phyloP scores from a whole-genome alignment of 1,140 invertebrate genomes.

The Neodiprion virginianus region DNA sequence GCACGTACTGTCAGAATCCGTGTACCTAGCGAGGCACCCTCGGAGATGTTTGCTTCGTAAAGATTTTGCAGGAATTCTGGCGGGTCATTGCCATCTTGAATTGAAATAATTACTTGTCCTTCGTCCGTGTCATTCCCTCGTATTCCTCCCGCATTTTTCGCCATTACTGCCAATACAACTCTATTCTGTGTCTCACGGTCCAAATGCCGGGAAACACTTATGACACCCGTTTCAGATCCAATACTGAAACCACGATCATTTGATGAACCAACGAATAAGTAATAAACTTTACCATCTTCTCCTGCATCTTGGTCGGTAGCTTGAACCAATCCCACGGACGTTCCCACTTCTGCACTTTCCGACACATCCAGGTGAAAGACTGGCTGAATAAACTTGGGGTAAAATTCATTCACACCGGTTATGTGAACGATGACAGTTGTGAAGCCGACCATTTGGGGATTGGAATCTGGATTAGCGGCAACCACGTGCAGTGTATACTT shows the following conservation, averaged over 20 bases:
- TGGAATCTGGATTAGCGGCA: slow-evolving; percentile 87
- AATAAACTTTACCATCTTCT: slow-evolving; percentile 91
- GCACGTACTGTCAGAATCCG: slow-evolving; percentile 83
- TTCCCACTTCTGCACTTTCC: slow-evolving; percentile 88
- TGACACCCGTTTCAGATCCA: slow-evolving; percentile 82
- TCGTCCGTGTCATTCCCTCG: slow-evolving; percentile 94
- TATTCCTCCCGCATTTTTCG: slow-evolving; percentile 93
- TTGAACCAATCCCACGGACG: slow-evolving; percentile 83
- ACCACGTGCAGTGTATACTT: slow-evolving; percentile 81
- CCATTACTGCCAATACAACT: slow-evolving; percentile 89
- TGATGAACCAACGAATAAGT: slow-evolving; percentile 90
- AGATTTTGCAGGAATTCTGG: slow-evolving; percentile 83
- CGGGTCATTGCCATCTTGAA: slow-evolving; percentile 95
- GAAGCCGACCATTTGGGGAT: slow-evolving; percentile 72
- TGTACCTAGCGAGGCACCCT: slow-evolving; percentile 76
- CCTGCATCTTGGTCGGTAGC: slow-evolving; percentile 92
- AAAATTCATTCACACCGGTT: slow-evolving; percentile 91
- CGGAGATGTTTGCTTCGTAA: slow-evolving; percentile 80
- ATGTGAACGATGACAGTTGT: slow-evolving; percentile 80
- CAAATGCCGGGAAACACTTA: slow-evolving; percentile 81
- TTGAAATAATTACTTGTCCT: slow-evolving; percentile 90
- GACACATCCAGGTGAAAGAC: slow-evolving; percentile 94
- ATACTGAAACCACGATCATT: slow-evolving; percentile 92
- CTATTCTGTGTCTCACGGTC: slow-evolving; percentile 92
- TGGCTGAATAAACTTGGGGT: slow-evolving; percentile 89